Evolutionary conservation across 2,888 invertebrate genomes (phyloP), one percentile per base, ranked within the genome.

Genomic region (Acanthosoma haemorrhoidale): DNA sequence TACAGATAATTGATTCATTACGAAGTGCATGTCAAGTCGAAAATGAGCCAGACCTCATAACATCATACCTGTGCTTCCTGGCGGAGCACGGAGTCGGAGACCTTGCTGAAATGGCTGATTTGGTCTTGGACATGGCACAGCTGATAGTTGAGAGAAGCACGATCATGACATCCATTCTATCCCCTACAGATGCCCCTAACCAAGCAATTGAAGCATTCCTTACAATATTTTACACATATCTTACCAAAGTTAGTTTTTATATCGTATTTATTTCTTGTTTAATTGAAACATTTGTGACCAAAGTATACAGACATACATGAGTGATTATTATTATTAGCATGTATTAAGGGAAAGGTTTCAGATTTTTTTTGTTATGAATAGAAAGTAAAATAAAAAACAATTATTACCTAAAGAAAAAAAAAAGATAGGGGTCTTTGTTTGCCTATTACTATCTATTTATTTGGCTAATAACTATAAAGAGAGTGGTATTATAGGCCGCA

Each of bases 21-120:
- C 84, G 92, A 4, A 88, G 92, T 74, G 96, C 96, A 0, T 91
- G 94, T 78, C 90, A 92, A 77, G 91, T 94, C 70, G 96, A 97
- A 83, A 95, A 94, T 76, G 88, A 90, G 77, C 93, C 94, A 0
- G 82, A 85, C 0, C 82, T 93, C 79, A 88, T 94, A 70, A 88
- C 89, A 69, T 90, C 90, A 41, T 96, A 96, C 80, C 87, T 96
- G 69, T 85, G 86, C 74, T 96, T 94, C 81, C 85, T 96, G 58
- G 88, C 94, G 0, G 82, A 85, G 2, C 89, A 92, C 79, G 89
- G 89, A 1, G 75, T 80, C 77, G 61, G 68, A 25, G 73, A 75
- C 21, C 70, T 76, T 16, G 71, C 72, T 31, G 75, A 75, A 43
- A 74, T 77, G 73, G 72, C 74, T 39, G 74, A 75, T 18, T 73